These are phyloP conservation scores for Leptobrachium ailaonicum DNA, from an alignment of 2,113 vertebrate species.

Conservation along the genomic window DNA sequence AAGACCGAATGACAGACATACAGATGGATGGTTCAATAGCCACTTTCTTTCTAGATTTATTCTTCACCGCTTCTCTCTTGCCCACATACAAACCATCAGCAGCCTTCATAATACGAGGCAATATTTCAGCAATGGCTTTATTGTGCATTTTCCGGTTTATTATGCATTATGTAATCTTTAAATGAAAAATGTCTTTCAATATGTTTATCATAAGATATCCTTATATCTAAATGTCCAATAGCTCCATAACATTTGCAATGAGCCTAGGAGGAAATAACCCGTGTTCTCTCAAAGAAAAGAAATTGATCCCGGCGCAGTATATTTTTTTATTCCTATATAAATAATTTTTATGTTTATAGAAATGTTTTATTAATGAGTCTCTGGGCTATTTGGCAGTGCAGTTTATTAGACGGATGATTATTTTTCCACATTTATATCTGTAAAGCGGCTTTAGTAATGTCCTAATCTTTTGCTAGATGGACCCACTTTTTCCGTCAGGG, in stretches of 20 bases:
- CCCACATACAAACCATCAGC: too few relatives aligned
- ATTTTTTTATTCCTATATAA: conserved; percentile 29
- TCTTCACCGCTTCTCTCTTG: too few relatives aligned
- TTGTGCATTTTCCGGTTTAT: background rate
- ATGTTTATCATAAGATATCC: conserved; percentile 7
- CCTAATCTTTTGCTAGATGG: conserved; percentile 18
- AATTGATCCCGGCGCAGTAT: conserved; percentile 1
- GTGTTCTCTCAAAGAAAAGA: conserved; percentile 4
- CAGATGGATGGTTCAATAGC: too few relatives aligned
- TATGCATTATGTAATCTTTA: background rate
- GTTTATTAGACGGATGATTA: conserved; percentile 36
- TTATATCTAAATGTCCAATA: background rate
- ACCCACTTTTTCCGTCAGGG: background rate
- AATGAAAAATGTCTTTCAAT: conserved; percentile 1
- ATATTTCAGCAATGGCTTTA: background rate
- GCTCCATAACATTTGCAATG: background rate
- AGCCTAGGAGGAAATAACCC: background rate
- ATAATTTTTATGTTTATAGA: conserved; percentile 35
- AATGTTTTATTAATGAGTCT: conserved; percentile 39
- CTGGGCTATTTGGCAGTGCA: conserved; percentile 9
- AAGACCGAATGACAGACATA: too few relatives aligned
- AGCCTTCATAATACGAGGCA: too few relatives aligned
- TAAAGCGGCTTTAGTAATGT: conserved; percentile 11
- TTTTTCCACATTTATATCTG: conserved; percentile 25
- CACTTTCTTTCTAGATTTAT: too few relatives aligned